phyloP scores from a whole-genome alignment of 1,140 invertebrate genomes.

The Sycophaga agraensis region DNA sequence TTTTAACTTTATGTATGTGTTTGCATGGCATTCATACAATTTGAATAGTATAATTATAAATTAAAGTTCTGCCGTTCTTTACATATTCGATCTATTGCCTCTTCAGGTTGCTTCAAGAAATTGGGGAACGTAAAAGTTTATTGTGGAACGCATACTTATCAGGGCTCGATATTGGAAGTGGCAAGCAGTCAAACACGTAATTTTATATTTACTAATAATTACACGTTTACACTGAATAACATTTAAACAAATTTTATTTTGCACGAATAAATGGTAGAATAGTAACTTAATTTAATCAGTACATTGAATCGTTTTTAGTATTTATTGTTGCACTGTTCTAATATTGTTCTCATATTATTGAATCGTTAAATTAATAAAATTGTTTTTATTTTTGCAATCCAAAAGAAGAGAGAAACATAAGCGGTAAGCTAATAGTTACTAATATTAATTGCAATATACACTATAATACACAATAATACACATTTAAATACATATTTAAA shows the following conservation, averaged over 20 bases:
- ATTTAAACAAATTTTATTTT: too few species aligned
- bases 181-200: conserved; percentile 26
- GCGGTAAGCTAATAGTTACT: conserved; percentile 26
- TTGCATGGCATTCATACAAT: too few species aligned
- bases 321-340: background rate
- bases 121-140: conserved; percentile 21
- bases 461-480: too few species aligned
- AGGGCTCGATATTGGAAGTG: conserved; percentile 25
- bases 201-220: conserved; percentile 8
- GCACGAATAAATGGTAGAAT: too few species aligned
- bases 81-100: conserved; percentile 15
- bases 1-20: too few species aligned
- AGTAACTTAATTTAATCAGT: too few species aligned
- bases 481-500: too few species aligned
- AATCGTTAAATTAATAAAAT: background rate
- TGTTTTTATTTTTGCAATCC: conserved; percentile 15
- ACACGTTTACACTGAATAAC: too few species aligned
- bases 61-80: too few species aligned
- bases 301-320: too few species aligned
- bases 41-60: too few species aligned
- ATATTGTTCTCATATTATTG: background rate
- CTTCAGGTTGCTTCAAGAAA: conserved; percentile 27
- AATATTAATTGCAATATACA: too few species aligned
- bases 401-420: conserved; percentile 20
- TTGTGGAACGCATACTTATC: conserved; percentile 27